Evolutionary conservation across 2,113 vertebrate species (phyloP).

Genomic region (Chelonoidis abingdonii): DNA sequence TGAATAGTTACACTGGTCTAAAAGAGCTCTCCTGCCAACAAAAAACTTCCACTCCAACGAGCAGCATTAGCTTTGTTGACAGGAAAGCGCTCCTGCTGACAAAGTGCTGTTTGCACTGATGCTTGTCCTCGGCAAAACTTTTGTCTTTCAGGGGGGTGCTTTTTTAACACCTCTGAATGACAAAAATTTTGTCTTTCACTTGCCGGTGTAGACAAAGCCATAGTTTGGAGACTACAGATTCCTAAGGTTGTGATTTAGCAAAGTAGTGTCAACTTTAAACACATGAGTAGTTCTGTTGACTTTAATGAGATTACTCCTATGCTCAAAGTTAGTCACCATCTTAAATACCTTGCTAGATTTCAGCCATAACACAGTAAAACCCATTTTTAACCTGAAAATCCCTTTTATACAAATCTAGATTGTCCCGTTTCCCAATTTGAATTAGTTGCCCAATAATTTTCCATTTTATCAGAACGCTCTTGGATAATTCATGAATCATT

Average conservation of each 20-base stretch:
- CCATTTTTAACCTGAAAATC: not conserved
- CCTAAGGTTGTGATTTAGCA: not conserved
- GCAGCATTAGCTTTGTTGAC: too few relatives aligned
- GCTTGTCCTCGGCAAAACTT: too few relatives aligned
- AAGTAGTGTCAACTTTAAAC: not conserved
- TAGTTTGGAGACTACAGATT: not conserved
- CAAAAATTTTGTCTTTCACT: too few relatives aligned
- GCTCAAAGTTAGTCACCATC: not conserved
- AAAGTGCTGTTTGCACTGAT: too few relatives aligned
- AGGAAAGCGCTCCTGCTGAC: too few relatives aligned
- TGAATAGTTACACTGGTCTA: conserved; percentile 22
- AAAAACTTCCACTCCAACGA: too few relatives aligned
- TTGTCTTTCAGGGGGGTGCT: too few relatives aligned
- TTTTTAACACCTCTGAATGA: too few relatives aligned
- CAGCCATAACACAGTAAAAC: not conserved
- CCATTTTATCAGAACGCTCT: not conserved
- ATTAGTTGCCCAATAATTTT: not conserved
- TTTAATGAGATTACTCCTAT: not conserved
- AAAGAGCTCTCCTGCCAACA: not conserved
- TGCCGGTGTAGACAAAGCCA: too few relatives aligned
- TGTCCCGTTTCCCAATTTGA: not conserved
- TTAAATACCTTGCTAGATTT: not conserved
- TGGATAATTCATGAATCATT: conserved; percentile 2
- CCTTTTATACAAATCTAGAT: not conserved
- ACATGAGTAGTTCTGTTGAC: not conserved